Percentiles rank a stretch among this genome's conserved stretches.
phyloP scores from a whole-genome alignment of 2,797 vertebrate genomes.

The Varecia variegata region DNA sequence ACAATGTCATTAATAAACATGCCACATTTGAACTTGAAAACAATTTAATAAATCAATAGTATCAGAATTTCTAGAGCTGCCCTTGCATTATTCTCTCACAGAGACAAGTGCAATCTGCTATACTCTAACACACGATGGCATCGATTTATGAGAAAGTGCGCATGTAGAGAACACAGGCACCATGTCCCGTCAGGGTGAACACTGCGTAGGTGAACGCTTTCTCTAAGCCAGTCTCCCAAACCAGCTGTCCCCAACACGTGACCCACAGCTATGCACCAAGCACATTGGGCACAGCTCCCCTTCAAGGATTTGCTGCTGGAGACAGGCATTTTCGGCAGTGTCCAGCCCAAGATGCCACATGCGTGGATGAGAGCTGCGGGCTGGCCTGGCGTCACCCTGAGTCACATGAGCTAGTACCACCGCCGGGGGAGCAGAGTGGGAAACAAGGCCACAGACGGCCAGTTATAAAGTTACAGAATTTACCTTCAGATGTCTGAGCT shows the following conservation, averaged over 20 bases:
- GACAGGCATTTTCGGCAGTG: rapidly evolving
- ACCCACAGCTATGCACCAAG: rapidly evolving
- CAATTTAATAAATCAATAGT: not conserved
- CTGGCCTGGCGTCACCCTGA: not conserved
- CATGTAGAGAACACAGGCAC: rapidly evolving
- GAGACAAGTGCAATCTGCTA: not conserved
- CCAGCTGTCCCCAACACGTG: too few relatives aligned
- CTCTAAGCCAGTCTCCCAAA: not conserved
- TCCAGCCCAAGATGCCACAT: rapidly evolving
- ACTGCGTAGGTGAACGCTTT: not conserved
- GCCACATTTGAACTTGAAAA: not conserved
- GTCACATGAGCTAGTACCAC: rapidly evolving
- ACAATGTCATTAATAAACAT: not conserved
- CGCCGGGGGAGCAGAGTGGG: not conserved
- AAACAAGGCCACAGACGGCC: rapidly evolving
- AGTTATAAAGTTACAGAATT: rapidly evolving
- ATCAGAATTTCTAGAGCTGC: not conserved
- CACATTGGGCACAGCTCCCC: rapidly evolving
- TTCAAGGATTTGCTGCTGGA: rapidly evolving
- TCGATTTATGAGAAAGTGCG: rapidly evolving
- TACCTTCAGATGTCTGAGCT: not conserved
- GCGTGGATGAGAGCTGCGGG: rapidly evolving
- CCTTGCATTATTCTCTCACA: not conserved
- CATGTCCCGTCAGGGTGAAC: rapidly evolving
- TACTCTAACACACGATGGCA: rapidly evolving